Evolutionary conservation across 2,888 invertebrate genomes (phyloP).

Genomic region (Molorchus minor): DNA sequence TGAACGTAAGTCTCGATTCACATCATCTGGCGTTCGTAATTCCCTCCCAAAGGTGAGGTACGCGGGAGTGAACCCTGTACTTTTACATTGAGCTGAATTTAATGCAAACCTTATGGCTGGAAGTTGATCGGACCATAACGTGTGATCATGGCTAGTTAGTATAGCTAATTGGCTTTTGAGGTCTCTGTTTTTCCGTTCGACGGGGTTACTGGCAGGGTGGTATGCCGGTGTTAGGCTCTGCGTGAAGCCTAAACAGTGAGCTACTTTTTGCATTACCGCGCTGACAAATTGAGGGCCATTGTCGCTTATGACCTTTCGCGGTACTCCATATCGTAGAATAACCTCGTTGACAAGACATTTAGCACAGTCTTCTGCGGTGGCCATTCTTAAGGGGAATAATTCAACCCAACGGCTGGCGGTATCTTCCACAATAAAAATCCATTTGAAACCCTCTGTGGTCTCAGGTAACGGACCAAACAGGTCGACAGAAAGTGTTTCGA

Average conservation of each 20-base stretch:
- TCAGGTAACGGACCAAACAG: constrained; percentile 40
- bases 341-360: constrained; percentile 42
- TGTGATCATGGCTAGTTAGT: not conserved
- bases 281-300: constrained; percentile 53
- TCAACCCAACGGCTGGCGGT: constrained; percentile 48
- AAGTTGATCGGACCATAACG: constrained; percentile 8
- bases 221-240: constrained; percentile 45
- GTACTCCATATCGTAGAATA: constrained; percentile 50
- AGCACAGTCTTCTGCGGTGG: constrained; percentile 36
- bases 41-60: constrained; percentile 38
- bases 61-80: constrained; percentile 48
- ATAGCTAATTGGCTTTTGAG: not conserved
- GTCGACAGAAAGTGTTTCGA: constrained; percentile 37
- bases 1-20: not conserved
- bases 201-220: constrained; percentile 22
- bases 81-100: constrained; percentile 46
- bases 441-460: constrained; percentile 30
- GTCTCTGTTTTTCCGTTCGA: constrained; percentile 3
- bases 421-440: constrained; percentile 47
- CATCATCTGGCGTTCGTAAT: not conserved
- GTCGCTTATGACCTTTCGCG: constrained; percentile 51
- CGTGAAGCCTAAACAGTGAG: constrained; percentile 32
- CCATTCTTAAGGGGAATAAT: constrained; percentile 31
- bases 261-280: constrained; percentile 6
- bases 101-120: constrained; percentile 52